These are phyloP conservation scores for Sinocyclocheilus anshuiensis DNA, from an alignment of 2,113 vertebrate species.

Conservation along the genomic window DNA sequence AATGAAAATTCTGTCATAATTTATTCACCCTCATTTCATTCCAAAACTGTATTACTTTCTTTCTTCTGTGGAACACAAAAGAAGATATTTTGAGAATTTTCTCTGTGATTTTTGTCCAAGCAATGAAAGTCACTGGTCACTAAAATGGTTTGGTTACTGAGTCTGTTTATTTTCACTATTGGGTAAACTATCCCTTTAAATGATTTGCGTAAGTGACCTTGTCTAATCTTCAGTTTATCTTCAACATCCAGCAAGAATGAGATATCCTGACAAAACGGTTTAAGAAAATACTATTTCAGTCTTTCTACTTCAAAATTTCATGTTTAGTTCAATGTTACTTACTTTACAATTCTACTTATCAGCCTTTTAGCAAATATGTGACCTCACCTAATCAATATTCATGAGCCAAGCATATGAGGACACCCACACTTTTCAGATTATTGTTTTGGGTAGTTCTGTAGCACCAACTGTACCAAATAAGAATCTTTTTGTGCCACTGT, in stretches of 20 bases:
- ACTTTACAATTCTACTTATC: too few relatives aligned
- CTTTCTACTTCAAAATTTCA: too few relatives aligned
- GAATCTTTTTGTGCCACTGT: neutral
- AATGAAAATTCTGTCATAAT: neutral
- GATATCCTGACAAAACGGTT: too few relatives aligned
- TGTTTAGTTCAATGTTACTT: too few relatives aligned
- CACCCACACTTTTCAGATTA: neutral
- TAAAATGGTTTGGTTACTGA: neutral
- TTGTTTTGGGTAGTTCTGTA: neutral
- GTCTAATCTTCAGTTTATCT: neutral
- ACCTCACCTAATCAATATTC: too few relatives aligned
- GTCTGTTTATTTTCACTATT: neutral
- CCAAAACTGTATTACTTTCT: neutral
- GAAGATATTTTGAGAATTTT: neutral
- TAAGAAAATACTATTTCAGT: too few relatives aligned
- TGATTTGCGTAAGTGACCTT: neutral
- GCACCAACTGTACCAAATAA: neutral
- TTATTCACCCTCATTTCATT: neutral
- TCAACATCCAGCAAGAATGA: too few relatives aligned
- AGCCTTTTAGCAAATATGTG: too few relatives aligned
- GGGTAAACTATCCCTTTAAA: too few relatives aligned
- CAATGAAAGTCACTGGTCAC: neutral
- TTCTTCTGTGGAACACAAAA: neutral
- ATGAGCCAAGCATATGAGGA: too few relatives aligned
- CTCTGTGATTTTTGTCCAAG: neutral